phyloP scores from a whole-genome alignment of 2,113 vertebrate species.

The Pimephales promelas region DNA sequence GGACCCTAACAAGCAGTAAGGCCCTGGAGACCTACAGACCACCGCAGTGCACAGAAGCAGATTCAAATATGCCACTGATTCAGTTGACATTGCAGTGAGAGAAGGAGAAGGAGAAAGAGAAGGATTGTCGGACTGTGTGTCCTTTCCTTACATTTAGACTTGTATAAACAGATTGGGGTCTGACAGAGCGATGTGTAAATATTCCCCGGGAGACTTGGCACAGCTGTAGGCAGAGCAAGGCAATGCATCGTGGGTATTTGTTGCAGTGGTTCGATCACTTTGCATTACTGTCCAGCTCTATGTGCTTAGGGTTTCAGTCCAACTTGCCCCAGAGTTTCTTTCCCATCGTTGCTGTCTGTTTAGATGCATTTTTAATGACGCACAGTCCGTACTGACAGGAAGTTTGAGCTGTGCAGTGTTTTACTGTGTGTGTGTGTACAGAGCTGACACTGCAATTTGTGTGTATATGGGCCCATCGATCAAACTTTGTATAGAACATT shows the following conservation, averaged over 20 bases:
- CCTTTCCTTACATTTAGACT: constrained; percentile 17
- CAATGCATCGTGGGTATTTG: constrained; percentile 15
- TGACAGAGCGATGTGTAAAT: constrained; percentile 30
- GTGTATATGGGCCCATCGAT: constrained; percentile 13
- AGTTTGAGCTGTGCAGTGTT: constrained; percentile 19
- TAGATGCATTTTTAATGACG: constrained; percentile 22
- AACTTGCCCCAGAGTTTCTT: not conserved
- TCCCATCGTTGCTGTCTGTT: constrained; percentile 7
- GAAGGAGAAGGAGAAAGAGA: not conserved
- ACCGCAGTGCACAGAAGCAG: constrained; percentile 3
- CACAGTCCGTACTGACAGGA: constrained; percentile 13
- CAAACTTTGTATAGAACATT: constrained; percentile 26
- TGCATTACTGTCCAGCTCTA: constrained; percentile 24
- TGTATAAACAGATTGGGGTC: constrained; percentile 11
- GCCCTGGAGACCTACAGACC: constrained; percentile 25
- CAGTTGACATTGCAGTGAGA: not conserved
- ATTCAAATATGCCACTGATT: constrained; percentile 15
- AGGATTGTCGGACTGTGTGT: not conserved
- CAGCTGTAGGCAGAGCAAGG: constrained; percentile 29
- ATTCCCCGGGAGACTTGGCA: constrained; percentile 28
- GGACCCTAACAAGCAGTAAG: not conserved
- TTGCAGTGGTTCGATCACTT: constrained; percentile 15
- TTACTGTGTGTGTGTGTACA: not conserved
- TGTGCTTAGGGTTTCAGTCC: constrained; percentile 18
- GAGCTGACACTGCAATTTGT: constrained; percentile 20